Percentiles rank a stretch among this genome's conserved stretches.
These are phyloP conservation scores for Oncorhynchus gorbuscha DNA, from an alignment of 2,113 vertebrate species.

Conservation along the genomic window DNA sequence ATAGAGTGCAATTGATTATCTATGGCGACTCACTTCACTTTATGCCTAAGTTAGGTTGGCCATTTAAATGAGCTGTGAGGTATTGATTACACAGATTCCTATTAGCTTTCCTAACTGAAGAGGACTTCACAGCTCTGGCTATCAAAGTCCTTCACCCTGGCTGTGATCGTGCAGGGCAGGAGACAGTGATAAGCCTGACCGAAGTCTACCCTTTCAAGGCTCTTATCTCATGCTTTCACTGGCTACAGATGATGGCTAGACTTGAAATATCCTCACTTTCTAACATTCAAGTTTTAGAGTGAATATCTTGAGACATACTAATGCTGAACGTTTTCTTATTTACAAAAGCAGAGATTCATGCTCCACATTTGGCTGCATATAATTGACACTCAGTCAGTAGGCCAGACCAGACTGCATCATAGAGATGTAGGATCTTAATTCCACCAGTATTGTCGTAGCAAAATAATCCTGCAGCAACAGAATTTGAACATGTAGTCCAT, in stretches of 20 bases:
- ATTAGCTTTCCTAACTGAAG: slow-evolving; percentile 28
- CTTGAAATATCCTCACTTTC: neutral
- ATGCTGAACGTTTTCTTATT: neutral
- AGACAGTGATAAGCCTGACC: slow-evolving; percentile 56
- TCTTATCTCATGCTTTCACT: slow-evolving; percentile 19
- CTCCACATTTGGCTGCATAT: slow-evolving; percentile 17
- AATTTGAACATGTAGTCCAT: no score
- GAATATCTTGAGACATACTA: slow-evolving; percentile 15
- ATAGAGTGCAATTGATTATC: slow-evolving; percentile 46
- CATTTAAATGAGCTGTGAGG: slow-evolving; percentile 28
- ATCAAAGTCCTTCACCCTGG: slow-evolving; percentile 40
- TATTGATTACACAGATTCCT: slow-evolving; percentile 30
- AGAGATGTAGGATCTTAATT: neutral
- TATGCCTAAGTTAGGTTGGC: slow-evolving; percentile 20
- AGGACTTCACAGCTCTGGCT: slow-evolving; percentile 14
- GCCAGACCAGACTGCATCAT: slow-evolving; percentile 17
- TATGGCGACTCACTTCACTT: slow-evolving; percentile 29
- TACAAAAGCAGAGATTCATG: slow-evolving; percentile 8
- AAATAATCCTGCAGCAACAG: no score
- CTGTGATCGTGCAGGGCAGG: slow-evolving; percentile 6
- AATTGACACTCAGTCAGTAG: neutral
- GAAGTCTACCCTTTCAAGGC: slow-evolving; percentile 55
- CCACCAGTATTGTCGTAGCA: no score
- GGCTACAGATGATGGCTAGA: neutral
- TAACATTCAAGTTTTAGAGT: slow-evolving; percentile 25